A percentile compares a stretch with the other conserved stretches of the same genome.
Evolutionary conservation across 2,797 vertebrate genomes (phyloP).

Genomic region (Borostomias antarcticus): DNA sequence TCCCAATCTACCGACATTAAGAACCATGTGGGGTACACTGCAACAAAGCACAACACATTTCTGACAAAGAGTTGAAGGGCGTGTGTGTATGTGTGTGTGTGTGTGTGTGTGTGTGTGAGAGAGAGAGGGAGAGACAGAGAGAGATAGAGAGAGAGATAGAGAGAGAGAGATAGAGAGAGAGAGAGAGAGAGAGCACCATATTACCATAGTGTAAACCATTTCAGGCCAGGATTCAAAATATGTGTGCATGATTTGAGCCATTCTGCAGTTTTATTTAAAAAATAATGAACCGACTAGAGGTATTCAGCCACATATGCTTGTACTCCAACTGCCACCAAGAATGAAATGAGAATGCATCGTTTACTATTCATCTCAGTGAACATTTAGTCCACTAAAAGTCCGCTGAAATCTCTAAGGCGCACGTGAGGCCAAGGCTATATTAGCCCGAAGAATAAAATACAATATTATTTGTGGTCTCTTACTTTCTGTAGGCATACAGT

Average conservation of each 20-base stretch:
- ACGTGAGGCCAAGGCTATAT: too few relatives aligned
- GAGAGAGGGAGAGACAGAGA: not conserved
- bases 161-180: not conserved
- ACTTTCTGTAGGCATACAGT: too few relatives aligned
- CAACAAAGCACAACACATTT: conserved; percentile 68
- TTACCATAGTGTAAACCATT: not conserved
- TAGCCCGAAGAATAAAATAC: too few relatives aligned
- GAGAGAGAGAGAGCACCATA: not conserved
- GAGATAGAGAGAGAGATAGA: not conserved
- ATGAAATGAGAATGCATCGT: not conserved
- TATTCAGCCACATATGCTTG: not conserved
- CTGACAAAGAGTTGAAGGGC: conserved; percentile 13
- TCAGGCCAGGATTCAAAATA: not conserved
- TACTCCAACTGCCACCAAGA: not conserved
- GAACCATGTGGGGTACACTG: conserved; percentile 50
- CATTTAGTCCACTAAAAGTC: not conserved
- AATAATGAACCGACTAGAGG: not conserved
- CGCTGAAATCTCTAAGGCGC: too few relatives aligned
- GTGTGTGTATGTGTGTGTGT: conserved; percentile 4
- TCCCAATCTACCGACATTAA: conserved; percentile 63
- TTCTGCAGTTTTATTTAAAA: not conserved
- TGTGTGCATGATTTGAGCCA: not conserved
- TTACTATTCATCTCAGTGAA: conserved; percentile 1
- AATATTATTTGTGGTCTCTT: too few relatives aligned
- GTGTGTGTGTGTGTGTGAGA: conserved; percentile 7